phyloP scores from a whole-genome alignment of 2,113 vertebrate genomes.

The Dicentrarchus labrax region DNA sequence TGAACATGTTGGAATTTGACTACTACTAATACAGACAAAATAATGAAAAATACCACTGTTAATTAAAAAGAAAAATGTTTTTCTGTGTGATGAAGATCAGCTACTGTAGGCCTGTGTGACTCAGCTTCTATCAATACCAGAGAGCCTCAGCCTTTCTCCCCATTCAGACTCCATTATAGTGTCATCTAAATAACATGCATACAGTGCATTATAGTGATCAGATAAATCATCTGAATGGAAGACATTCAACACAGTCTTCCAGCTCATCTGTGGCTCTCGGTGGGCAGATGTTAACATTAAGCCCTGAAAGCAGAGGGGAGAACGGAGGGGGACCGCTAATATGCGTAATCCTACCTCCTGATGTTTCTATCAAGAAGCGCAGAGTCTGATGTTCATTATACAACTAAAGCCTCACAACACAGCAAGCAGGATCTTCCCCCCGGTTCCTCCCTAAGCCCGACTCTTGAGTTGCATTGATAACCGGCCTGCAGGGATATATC shows the following conservation, averaged over 20 bases:
- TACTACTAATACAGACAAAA: neutral
- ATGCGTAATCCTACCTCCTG: conserved; percentile 84
- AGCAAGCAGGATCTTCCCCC: conserved; percentile 67
- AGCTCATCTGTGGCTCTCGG: conserved; percentile 58
- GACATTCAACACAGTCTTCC: conserved; percentile 66
- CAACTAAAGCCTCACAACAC: conserved; percentile 72
- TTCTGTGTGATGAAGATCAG: conserved; percentile 34
- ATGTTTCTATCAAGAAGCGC: conserved; percentile 79
- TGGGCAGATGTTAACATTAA: conserved; percentile 76
- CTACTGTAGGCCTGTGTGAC: conserved; percentile 22
- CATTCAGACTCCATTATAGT: conserved; percentile 66
- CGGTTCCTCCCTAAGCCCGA: conserved; percentile 69
- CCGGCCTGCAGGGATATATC: conserved; percentile 64
- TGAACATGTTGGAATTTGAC: neutral
- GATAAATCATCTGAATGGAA: conserved; percentile 71
- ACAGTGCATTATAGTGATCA: conserved; percentile 73
- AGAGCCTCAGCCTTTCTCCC: conserved; percentile 45
- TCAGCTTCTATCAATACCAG: conserved; percentile 47
- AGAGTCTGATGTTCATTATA: conserved; percentile 73
- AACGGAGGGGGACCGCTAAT: conserved; percentile 73
- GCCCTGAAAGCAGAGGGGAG: conserved; percentile 68
- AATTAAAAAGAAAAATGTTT: conserved; percentile 43
- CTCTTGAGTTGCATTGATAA: conserved; percentile 73
- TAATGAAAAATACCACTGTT: neutral
- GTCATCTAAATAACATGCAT: conserved; percentile 72